phyloP scores from a whole-genome alignment of 2,888 invertebrate genomes.

The Morpho helenor region DNA sequence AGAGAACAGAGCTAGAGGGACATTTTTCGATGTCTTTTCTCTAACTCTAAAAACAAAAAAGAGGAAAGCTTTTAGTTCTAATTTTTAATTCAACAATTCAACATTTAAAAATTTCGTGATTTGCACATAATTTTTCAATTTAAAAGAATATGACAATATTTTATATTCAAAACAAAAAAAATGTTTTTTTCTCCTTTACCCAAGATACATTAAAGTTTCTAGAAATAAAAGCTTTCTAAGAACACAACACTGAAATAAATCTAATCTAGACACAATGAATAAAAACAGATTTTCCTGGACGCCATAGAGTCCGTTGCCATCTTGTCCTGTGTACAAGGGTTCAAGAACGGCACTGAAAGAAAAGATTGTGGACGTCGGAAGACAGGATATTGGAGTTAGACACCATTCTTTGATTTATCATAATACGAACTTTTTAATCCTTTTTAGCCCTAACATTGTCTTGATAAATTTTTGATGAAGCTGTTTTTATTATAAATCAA shows the following conservation, averaged over 20 bases:
- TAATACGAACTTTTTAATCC: too few species aligned
- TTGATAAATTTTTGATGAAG: too few species aligned
- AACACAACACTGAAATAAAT: conserved; percentile 44
- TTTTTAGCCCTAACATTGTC: too few species aligned
- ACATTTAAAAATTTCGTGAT: not conserved
- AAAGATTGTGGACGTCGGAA: conserved; percentile 27
- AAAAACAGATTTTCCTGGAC: conserved; percentile 35
- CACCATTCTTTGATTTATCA: conserved; percentile 4
- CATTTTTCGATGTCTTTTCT: conserved; percentile 41
- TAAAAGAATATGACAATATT: not conserved
- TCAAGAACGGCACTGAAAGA: conserved; percentile 57
- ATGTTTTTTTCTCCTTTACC: not conserved
- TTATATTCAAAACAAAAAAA: not conserved
- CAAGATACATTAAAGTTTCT: too few species aligned
- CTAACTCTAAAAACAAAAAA: conserved; percentile 31
- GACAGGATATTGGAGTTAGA: conserved; percentile 12
- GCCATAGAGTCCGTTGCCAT: conserved; percentile 49
- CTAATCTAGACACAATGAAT: conserved; percentile 47
- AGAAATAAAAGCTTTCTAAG: conserved; percentile 18
- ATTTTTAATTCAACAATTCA: conserved; percentile 4
- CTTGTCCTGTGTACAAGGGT: conserved; percentile 67
- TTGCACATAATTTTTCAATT: not conserved
- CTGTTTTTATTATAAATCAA: too few species aligned
- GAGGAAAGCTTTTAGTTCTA: conserved; percentile 14
- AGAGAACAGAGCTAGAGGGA: conserved; percentile 24